Percentiles rank a stretch among this genome's conserved stretches.
Conservation (phyloP, 1,140 invertebrate genomes). For the Drosophila malerkotliana region DNA sequence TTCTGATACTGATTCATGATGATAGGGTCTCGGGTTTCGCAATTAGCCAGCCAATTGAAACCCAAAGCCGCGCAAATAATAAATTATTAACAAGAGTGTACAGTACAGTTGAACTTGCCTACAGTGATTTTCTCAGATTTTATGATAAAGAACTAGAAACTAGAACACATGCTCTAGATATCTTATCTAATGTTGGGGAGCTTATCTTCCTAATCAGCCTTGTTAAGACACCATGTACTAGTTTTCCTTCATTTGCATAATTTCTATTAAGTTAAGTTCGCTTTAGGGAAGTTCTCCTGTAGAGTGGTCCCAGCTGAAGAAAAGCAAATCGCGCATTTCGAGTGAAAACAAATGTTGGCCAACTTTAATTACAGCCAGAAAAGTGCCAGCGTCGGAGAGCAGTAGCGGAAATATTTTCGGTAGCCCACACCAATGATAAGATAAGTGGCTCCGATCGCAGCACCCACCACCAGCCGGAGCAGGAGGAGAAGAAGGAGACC, state of each 20-base stretch:
- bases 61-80: background rate
- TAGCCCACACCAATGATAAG: constrained; percentile 54
- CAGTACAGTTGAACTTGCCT: background rate
- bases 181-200: background rate
- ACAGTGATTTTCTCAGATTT: background rate
- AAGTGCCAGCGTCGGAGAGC: constrained; percentile 52
- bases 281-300: constrained; percentile 2
- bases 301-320: constrained; percentile 26
- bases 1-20: background rate
- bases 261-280: background rate
- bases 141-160: background rate
- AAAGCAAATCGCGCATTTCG: constrained; percentile 28
- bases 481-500: constrained; percentile 2
- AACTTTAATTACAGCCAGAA: constrained; percentile 49
- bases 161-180: background rate
- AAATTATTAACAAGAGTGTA: constrained; percentile 1
- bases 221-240: background rate
- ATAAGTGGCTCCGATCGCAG: constrained; percentile 25
- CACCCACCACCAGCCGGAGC: background rate
- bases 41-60: constrained; percentile 6
- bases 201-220: background rate
- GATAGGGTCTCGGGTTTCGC: background rate
- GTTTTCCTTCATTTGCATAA: background rate
- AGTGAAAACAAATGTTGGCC: constrained; percentile 14
- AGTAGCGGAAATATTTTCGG: constrained; percentile 20